Conservation (phyloP, 1,140 invertebrate species). For the Drosophila orena region DNA sequence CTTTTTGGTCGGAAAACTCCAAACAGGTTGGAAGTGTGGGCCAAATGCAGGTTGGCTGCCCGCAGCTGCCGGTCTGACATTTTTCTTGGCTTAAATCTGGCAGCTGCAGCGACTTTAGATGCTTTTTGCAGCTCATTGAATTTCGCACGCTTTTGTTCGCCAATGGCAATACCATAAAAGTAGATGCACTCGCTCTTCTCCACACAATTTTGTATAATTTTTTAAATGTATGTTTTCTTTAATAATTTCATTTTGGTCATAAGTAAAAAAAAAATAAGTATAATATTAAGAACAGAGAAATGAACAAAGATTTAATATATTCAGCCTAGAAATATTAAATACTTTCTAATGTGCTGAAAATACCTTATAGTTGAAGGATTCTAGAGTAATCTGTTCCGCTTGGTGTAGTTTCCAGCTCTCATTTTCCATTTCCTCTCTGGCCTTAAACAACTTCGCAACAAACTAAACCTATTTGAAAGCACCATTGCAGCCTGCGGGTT, state of each 20-base stretch:
- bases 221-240: background rate
- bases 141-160: conserved; percentile 75
- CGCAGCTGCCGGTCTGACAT: conserved; percentile 68
- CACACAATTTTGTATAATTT: background rate
- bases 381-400: background rate
- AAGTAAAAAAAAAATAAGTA: no score
- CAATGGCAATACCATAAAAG: conserved; percentile 63
- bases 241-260: background rate
- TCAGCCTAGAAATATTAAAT: no score
- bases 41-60: conserved; percentile 51
- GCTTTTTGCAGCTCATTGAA: conserved; percentile 82
- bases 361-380: no score
- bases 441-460: conserved; percentile 55
- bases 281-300: no score
- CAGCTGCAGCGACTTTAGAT: conserved; percentile 73
- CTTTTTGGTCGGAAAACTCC: conserved; percentile 6
- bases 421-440: background rate
- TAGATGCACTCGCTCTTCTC: conserved; percentile 24
- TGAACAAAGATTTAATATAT: no score
- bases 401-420: background rate
- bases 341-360: no score
- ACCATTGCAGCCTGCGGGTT: conserved; percentile 53
- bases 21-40: conserved; percentile 36
- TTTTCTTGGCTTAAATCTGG: conserved; percentile 81
- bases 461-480: conserved; percentile 60